Percentiles rank a stretch among this genome's conserved stretches.
Conservation (phyloP, 2,888 invertebrate genomes). For the Lapara coniferarum region DNA sequence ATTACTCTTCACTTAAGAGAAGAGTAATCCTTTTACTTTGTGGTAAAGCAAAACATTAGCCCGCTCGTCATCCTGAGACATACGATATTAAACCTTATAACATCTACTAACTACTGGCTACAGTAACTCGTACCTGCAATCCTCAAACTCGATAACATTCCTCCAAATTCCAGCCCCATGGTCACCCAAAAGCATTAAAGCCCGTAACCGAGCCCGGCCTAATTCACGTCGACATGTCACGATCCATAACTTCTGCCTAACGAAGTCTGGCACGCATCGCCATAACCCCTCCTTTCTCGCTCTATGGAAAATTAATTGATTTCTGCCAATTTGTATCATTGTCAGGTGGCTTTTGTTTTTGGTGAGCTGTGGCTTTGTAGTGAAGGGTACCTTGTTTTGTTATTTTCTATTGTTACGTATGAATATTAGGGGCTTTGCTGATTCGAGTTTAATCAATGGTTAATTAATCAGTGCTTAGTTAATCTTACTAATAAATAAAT, state of each 20-base stretch:
- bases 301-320: conserved; percentile 26
- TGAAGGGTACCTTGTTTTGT: background rate
- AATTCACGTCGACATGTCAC: conserved; percentile 31
- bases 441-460: no score
- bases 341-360: no score
- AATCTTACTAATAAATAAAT: no score
- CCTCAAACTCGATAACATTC: background rate
- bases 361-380: background rate
- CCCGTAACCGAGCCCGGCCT: conserved; percentile 25
- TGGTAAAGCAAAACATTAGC: no score
- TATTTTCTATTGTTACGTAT: no score
- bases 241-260: conserved; percentile 32
- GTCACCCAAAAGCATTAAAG: conserved; percentile 25
- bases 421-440: no score
- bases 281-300: conserved; percentile 12
- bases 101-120: no score
- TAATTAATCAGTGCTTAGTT: no score
- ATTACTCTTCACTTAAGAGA: no score
- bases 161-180: background rate
- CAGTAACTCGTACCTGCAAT: no score
- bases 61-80: no score
- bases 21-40: no score
- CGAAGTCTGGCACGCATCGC: conserved; percentile 29
- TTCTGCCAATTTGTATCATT: conserved; percentile 21
- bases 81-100: background rate